Evolutionary conservation across 2,113 vertebrate species (phyloP), one percentile per base, ranked within the genome.

Genomic region (Corvus hawaiiensis): DNA sequence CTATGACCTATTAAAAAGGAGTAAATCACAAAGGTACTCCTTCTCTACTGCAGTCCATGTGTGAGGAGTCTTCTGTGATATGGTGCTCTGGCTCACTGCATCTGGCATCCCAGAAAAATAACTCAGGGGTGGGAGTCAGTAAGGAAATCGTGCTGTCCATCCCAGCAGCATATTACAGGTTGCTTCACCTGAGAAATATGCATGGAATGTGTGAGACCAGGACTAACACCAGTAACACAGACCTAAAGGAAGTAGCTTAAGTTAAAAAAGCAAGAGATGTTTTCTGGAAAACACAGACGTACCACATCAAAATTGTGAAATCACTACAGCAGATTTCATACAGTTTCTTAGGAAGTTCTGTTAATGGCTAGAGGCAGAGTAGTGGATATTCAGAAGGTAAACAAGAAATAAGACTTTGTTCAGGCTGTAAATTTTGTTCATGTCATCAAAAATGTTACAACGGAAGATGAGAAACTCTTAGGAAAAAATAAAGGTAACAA

Each of bases 121-220:
- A 72, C 62, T 59, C 2, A 0, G 11, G 13, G 30, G 16, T 72
- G 58, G 66, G 44, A 89, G 43, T 41, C 39, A 64, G 44, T 18
- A 56, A 90, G 59, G 62, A 85, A 91, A 87, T 37, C 0, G 0
- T 35, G 48, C 66, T 68, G 85, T 80, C 71, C 67, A 55, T 61
- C 41, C 55, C 59, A 82, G 63, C 32, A 68, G 54, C 2, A 0
- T 13, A 44, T 37, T 41, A 32, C 54, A 93, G 1, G 1, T 54
- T 84, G 63, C 39, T 88, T 93, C 95, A 90, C 72, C 88, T 94
- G 83, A 76, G 71, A 96, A 95, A 85, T 33, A 86, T 46, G 55
- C 10, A 13, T 5, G 68, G 90, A 88, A 93, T 86, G 85, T n/a
- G 32, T 15, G 52, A 86, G 67, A 85, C 28, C 8, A 27, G 35